These are phyloP conservation scores for Antidorcas marsupialis DNA, from an alignment of 2,113 vertebrate species.

Conservation along the genomic window DNA sequence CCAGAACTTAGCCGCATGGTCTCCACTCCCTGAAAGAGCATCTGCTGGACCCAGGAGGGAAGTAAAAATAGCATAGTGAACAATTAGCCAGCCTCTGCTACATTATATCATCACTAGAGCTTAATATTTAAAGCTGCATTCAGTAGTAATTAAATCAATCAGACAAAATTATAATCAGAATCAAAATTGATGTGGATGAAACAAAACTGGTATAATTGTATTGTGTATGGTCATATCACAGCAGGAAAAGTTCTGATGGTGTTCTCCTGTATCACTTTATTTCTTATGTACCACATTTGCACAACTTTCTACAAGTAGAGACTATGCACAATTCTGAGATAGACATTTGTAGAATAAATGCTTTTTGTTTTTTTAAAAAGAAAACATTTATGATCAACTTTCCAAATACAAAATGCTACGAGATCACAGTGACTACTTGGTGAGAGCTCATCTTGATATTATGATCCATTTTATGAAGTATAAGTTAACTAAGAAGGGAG, in stretches of 20 bases:
- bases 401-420: neutral
- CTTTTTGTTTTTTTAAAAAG: neutral
- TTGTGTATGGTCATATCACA: neutral
- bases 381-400: neutral
- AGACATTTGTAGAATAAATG: neutral
- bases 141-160: neutral
- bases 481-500: neutral
- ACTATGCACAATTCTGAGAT: neutral
- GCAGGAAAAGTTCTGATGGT: neutral
- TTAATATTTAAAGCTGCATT: neutral
- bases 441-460: neutral
- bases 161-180: neutral
- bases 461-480: neutral
- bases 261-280: neutral
- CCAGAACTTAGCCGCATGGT: neutral
- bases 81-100: neutral
- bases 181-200: neutral
- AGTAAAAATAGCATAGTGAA: neutral
- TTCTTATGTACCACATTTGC: neutral
- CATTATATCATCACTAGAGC: neutral
- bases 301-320: neutral
- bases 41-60: neutral
- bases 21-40: neutral
- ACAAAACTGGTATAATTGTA: neutral
- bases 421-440: neutral